Conservation (phyloP, 2,888 invertebrate genomes). For the Phlogophora meticulosa region DNA sequence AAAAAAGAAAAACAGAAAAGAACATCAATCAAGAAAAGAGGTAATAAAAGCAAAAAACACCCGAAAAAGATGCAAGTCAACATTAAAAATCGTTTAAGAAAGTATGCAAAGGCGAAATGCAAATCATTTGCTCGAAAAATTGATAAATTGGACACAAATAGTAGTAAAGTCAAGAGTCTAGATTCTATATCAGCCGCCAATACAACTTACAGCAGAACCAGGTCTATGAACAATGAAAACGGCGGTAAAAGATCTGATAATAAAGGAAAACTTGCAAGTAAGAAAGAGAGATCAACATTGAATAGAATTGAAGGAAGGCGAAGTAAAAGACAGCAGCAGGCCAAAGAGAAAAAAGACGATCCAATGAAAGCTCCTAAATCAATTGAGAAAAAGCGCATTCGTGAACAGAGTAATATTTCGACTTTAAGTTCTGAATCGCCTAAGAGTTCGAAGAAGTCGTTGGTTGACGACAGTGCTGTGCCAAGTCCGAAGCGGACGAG, state of each 20-base stretch:
- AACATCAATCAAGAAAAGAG: conserved; percentile 23
- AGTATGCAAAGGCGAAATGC: conserved; percentile 26
- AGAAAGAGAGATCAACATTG: conserved; percentile 47
- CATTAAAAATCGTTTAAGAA: conserved; percentile 46
- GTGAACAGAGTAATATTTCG: conserved; percentile 77
- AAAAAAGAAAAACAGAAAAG: conserved; percentile 17
- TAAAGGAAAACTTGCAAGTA: conserved; percentile 34
- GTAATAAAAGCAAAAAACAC: conserved; percentile 35
- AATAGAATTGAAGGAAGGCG: conserved; percentile 68
- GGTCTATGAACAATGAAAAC: conserved; percentile 56
- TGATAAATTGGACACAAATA: conserved; percentile 31
- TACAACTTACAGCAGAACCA: conserved; percentile 51
- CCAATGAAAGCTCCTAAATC: conserved; percentile 55
- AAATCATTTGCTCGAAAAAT: conserved; percentile 24
- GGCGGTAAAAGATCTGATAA: conserved; percentile 37
- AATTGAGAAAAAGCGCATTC: conserved; percentile 62
- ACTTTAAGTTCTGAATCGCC: conserved; percentile 74
- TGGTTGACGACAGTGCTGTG: conserved; percentile 60
- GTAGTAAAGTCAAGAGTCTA: conserved; percentile 11
- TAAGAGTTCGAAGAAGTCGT: conserved; percentile 72
- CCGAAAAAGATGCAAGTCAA: conserved; percentile 54
- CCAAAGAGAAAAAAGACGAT: conserved; percentile 63
- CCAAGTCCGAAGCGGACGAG: conserved; percentile 75
- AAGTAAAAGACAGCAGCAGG: conserved; percentile 75
- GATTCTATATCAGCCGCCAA: conserved; percentile 30